Base-by-base conservation (phyloP, 2,113 vertebrate genomes). In the Speoplatyrhinus poulsoni region DNA sequence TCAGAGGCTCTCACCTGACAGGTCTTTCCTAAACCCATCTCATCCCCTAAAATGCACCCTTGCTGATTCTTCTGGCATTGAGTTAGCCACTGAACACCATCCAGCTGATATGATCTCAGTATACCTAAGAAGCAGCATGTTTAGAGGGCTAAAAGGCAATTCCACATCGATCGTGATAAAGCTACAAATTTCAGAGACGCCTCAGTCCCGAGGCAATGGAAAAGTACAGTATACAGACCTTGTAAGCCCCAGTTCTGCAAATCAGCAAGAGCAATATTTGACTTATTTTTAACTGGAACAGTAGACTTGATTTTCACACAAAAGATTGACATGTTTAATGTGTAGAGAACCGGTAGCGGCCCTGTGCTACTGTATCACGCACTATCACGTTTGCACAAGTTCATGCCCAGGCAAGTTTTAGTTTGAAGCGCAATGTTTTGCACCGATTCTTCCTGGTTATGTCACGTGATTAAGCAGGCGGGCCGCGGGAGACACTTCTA, bases 1-100 rank as follows among this genome's bases (percentile, higher is more conserved):
- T 26, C 26, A 26, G 26, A 26, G 26, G 26, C 2, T 56, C 74
- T 70, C 80, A 98, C 96, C 94, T 99, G 97, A 62, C 96, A 98
- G 67, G 96, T 98, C 89, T 99, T 99, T 0, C 96, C 97, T 70
- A 98, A 88, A 61, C 97, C 97, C 96, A 99, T 99, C 85, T 99
- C 96, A 58, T 98, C 96, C 1, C 93, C 96, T 47, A 99, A 85
- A 65, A 98, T 95, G 73, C 95, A 98, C 71, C 96, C 96, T 58
- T 87, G 90, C 70, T 95, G 95, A 72, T 80, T 69, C 6, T 89
- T 64, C 48, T 92, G 91, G 72, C 94, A 87, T 46, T 92, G 86
- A 1, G 86, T 82, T 0, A 99, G 82, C 96, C 96, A 98, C 41
- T 88, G 94, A 9, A 98, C 93, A 2, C 96, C 96, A 13, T 93